Evolutionary conservation across 2,888 invertebrate genomes (phyloP), one percentile per base, ranked within the genome.

Genomic region (Dascillus cervinus): DNA sequence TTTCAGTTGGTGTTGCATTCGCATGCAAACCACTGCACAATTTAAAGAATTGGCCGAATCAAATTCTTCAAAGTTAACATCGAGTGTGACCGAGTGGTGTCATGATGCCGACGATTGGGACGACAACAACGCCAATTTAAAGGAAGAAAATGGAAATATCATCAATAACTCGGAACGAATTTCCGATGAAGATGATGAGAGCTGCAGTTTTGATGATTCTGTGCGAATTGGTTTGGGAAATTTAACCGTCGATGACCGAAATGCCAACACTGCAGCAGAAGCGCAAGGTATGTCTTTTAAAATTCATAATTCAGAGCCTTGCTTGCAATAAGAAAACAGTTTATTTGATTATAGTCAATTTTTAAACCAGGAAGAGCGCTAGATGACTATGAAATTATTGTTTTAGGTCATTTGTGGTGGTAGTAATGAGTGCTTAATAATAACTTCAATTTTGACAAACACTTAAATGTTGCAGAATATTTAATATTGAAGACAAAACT

Each of bases 1-100:
- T n/a, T n/a, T 19, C 50, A 82, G 84, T 59, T 89, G 88, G 88
- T 65, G 75, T 15, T 88, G 88, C 57, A 53, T 87, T 22, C 69
- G 88, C 49, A 74, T 79, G 29, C 87, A 89, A 64, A 70, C 72
- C 22, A 56, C 79, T 50, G 84, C 83, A 37, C 38, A 52, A 36
- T 35, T 45, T 15, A 35, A 24, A 9, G 44, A 45, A 13, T 39
- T 46, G 20, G 37, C 37, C 8, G 48, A 24, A 11, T 15, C 29
- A 2, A 24, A 4, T 11, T 10, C 13, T 10, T 12, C 17, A 9
- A 15, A 33, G n/a, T 14, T 20, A 2, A 13, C 12, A 4, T 27
- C n/a, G 9, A 36, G 22, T 15, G 8, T 11, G 3, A 29, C 60
- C 5, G 65, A 75, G 50, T 89, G 89, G 88, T 79, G 86, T 47